Evolutionary conservation across 2,797 vertebrate genomes (phyloP).

Genomic region (Jordanella pulchra): DNA sequence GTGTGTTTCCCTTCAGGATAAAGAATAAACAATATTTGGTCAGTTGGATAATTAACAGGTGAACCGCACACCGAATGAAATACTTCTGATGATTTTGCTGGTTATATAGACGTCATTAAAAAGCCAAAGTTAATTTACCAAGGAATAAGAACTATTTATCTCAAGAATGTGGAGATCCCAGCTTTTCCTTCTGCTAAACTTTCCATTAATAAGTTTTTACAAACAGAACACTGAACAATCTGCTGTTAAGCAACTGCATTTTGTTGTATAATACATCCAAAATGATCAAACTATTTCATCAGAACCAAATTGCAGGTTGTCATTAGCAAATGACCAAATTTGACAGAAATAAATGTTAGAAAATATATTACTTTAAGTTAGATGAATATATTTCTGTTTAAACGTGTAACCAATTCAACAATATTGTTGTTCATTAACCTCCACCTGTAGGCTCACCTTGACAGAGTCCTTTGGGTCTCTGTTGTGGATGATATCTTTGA

Average conservation of each 20-base stretch:
- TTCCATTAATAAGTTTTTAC: neutral
- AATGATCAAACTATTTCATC: neutral
- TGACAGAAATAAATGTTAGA: no score
- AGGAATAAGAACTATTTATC: no score
- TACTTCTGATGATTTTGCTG: neutral
- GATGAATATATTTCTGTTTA: neutral
- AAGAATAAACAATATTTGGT: no score
- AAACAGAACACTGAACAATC: neutral
- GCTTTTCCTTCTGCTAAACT: neutral
- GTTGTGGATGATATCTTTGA: constrained; percentile 50
- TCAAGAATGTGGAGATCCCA: no score
- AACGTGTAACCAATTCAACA: neutral
- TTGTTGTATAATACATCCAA: neutral
- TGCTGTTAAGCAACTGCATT: neutral
- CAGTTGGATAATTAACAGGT: neutral
- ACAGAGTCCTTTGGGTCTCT: constrained; percentile 24
- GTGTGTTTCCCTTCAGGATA: no score
- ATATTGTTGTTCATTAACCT: neutral
- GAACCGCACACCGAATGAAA: neutral
- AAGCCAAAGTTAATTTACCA: no score
- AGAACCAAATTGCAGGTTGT: neutral
- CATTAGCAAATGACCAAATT: neutral
- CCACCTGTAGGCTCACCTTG: constrained; percentile 43
- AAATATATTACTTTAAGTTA: neutral
- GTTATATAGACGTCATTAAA: neutral